phyloP scores from a whole-genome alignment of 2,888 invertebrate genomes.

The Smittia sp. region DNA sequence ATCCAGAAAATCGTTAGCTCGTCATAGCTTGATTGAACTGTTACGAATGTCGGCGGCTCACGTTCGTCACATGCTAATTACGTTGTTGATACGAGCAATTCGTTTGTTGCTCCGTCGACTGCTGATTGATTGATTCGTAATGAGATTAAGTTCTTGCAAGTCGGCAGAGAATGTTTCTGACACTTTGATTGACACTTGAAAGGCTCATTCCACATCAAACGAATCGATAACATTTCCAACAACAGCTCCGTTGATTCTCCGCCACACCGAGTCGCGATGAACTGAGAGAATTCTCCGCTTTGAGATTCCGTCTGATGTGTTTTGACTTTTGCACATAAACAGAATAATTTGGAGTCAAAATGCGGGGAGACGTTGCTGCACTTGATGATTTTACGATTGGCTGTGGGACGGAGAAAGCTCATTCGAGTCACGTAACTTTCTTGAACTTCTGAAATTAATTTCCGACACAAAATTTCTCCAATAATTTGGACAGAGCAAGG shows the following conservation, averaged over 20 bases:
- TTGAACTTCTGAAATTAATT: background rate
- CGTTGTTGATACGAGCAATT: background rate
- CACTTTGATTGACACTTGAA: constrained; percentile 38
- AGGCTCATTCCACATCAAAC: constrained; percentile 35
- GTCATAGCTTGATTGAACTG: background rate
- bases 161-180: constrained; percentile 5
- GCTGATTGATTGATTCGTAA: constrained; percentile 36
- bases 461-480: background rate
- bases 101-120: background rate
- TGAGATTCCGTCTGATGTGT: background rate
- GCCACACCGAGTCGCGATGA: background rate
- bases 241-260: too few relatives aligned
- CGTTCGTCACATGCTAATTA: constrained; percentile 29
- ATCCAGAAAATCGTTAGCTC: background rate
- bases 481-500: background rate
- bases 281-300: too few relatives aligned
- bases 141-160: constrained; percentile 27
- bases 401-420: too few relatives aligned
- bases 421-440: background rate
- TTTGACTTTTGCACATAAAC: background rate
- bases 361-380: too few relatives aligned
- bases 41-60: background rate
- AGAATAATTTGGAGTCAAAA: too few relatives aligned
- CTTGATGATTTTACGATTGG: background rate
- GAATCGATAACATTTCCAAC: constrained; percentile 17